Conservation (phyloP, 92 coral and sea anemone genomes). For the Paramuricea clavata region DNA sequence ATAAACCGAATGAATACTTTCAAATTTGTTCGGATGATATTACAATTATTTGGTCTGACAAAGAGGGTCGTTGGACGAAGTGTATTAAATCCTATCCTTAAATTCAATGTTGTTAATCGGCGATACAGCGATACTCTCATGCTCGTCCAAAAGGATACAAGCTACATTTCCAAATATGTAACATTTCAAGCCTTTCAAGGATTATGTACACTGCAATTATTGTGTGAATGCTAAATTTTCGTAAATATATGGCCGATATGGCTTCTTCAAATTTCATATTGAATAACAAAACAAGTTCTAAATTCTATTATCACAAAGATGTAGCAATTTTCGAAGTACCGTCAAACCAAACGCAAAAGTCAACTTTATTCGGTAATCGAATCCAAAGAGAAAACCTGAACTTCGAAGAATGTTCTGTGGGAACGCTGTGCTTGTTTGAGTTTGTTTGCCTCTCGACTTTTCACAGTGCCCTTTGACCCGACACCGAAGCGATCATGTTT, state of each 20-base stretch:
- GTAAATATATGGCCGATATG: not conserved
- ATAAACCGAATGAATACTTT: not conserved
- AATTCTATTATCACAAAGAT: not conserved
- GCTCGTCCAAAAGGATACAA: not conserved
- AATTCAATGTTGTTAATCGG: not conserved
- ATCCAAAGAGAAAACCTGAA: not conserved
- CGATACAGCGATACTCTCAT: no score
- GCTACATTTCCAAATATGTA: slow-evolving; percentile 1
- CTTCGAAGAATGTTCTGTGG: not conserved
- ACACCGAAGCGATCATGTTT: slow-evolving; percentile 21
- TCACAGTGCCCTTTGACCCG: slow-evolving; percentile 52
- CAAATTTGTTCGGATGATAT: not conserved
- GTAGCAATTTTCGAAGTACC: not conserved
- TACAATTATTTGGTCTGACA: not conserved
- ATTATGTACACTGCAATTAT: not conserved
- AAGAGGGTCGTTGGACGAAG: not conserved
- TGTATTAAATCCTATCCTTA: not conserved
- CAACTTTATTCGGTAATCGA: not conserved
- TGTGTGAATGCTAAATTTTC: not conserved
- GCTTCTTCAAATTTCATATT: not conserved
- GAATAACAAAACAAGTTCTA: not conserved
- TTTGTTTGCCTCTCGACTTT: slow-evolving; percentile 21
- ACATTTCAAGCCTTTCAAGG: not conserved
- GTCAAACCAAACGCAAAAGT: no score
- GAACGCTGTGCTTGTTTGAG: slow-evolving; percentile 2